Percentiles rank a stretch among this genome's conserved stretches.
These are phyloP conservation scores for Muscicapa adusta DNA, from an alignment of 2,113 vertebrate species.

Conservation along the genomic window DNA sequence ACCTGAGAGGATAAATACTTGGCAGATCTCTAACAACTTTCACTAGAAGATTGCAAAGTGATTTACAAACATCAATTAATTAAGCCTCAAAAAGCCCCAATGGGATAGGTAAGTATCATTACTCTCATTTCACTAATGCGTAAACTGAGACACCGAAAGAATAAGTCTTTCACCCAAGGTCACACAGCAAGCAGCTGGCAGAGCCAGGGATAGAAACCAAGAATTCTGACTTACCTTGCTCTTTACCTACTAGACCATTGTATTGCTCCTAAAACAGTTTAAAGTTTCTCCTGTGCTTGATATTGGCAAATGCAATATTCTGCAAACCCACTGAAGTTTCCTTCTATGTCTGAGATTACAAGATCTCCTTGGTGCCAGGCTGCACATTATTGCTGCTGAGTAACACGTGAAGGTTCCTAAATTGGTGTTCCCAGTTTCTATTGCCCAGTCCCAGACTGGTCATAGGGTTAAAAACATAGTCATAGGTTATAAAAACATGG, in stretches of 20 bases:
- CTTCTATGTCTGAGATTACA: background rate
- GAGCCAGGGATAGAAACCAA: background rate
- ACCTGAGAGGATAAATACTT: slow-evolving; percentile 20
- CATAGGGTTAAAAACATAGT: background rate
- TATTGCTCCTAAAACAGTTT: background rate
- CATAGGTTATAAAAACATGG: too few relatives aligned
- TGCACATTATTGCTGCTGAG: rapidly evolving
- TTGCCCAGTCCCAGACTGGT: background rate
- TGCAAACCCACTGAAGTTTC: background rate
- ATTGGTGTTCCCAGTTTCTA: background rate
- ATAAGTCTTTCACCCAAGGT: slow-evolving; percentile 57
- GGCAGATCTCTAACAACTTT: slow-evolving; percentile 49
- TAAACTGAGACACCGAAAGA: slow-evolving; percentile 28
- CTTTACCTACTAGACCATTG: background rate
- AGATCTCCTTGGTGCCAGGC: background rate
- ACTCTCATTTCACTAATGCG: slow-evolving; percentile 55
- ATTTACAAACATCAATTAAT: slow-evolving; percentile 64
- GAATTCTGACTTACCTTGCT: background rate
- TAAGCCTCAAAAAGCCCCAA: slow-evolving; percentile 42
- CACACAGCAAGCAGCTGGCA: slow-evolving; percentile 27
- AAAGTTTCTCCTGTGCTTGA: background rate
- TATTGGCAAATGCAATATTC: background rate
- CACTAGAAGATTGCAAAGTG: slow-evolving; percentile 32
- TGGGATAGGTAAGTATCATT: slow-evolving; percentile 51
- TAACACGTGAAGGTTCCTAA: background rate